Evolutionary conservation across 2,888 invertebrate genomes (phyloP).

Genomic region (Oscheius onirici): DNA sequence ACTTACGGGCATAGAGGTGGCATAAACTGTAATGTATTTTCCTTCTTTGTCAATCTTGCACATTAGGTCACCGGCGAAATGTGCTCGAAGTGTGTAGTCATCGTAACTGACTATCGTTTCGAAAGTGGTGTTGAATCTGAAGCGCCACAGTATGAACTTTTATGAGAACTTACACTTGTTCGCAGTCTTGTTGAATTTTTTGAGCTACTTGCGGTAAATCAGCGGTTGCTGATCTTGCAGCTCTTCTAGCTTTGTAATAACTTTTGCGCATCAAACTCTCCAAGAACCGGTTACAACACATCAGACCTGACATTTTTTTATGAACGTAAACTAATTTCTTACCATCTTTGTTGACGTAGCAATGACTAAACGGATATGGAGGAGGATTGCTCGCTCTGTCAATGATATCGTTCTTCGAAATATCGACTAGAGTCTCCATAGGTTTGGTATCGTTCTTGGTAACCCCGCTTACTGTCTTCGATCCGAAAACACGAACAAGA

Average conservation of each 20-base stretch:
- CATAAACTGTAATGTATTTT: slow-evolving; percentile 38
- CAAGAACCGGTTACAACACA: slow-evolving; percentile 52
- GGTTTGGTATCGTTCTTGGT: background rate
- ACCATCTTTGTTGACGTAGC: slow-evolving; percentile 34
- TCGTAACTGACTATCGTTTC: slow-evolving; percentile 48
- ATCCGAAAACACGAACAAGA: background rate
- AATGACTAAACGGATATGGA: slow-evolving; percentile 36
- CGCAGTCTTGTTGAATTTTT: slow-evolving; percentile 40
- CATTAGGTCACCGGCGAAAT: slow-evolving; percentile 48
- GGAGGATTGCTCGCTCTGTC: slow-evolving; percentile 7
- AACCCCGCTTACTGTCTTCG: background rate
- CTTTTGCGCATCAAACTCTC: slow-evolving; percentile 50
- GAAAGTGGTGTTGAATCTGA: slow-evolving; percentile 51
- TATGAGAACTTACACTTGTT: slow-evolving; percentile 39
- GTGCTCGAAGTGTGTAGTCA: slow-evolving; percentile 49
- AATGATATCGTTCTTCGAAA: slow-evolving; percentile 20
- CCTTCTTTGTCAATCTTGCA: slow-evolving; percentile 53
- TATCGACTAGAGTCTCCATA: background rate
- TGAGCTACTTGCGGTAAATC: slow-evolving; percentile 40
- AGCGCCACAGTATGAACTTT: background rate
- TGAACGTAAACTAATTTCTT: background rate
- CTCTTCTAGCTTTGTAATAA: slow-evolving; percentile 40
- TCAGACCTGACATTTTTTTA: slow-evolving; percentile 24
- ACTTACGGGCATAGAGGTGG: slow-evolving; percentile 31
- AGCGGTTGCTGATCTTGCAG: slow-evolving; percentile 12